These are phyloP conservation scores for Hyposoter didymator DNA, from an alignment of 2,888 invertebrate species.

Conservation along the genomic window DNA sequence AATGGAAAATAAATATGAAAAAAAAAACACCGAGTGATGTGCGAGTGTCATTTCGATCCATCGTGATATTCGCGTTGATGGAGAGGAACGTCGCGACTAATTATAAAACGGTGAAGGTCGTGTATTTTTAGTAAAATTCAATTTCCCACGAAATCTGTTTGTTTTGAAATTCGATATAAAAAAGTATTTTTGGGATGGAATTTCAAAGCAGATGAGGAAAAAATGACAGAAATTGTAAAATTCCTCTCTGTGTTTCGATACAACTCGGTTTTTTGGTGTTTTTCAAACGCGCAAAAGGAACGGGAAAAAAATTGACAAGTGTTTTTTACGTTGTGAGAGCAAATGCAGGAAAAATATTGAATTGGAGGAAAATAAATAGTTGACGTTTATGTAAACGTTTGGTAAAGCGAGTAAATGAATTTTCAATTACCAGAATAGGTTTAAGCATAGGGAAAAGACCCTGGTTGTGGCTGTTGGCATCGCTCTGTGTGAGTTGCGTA, in stretches of 20 bases:
- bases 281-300: neutral
- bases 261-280: neutral
- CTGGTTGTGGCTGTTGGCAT: slow-evolving; percentile 78
- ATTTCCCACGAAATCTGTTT: neutral
- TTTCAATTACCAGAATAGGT: slow-evolving; percentile 74
- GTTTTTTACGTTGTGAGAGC: neutral
- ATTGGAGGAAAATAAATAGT: neutral
- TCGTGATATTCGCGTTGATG: neutral
- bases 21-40: neutral
- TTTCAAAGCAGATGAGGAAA: neutral
- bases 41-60: neutral
- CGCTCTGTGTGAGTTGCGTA: slow-evolving; percentile 75
- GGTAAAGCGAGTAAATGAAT: neutral
- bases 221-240: neutral
- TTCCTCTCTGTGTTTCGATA: neutral
- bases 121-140: neutral
- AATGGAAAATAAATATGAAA: neutral
- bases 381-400: neutral
- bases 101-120: neutral
- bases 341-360: neutral
- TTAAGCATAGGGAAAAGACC: slow-evolving; percentile 78
- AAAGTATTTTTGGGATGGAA: neutral
- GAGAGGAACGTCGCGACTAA: neutral
- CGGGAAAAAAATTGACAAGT: neutral
- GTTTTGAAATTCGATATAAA: neutral